Conservation (phyloP, 2,113 vertebrate genomes). For the Elgaria multicarinata region DNA sequence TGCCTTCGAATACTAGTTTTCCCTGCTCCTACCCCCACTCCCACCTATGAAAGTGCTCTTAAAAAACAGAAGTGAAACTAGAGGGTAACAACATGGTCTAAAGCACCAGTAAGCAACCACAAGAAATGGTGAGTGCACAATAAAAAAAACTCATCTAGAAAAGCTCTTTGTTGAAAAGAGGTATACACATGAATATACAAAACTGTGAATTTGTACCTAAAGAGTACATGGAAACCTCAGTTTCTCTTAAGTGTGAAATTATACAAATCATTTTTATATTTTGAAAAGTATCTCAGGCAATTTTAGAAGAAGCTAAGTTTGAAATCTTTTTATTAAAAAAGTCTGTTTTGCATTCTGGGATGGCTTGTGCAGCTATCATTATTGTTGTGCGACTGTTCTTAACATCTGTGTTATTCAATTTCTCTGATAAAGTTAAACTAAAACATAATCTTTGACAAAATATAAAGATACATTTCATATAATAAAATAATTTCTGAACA, state of each 20-base stretch:
- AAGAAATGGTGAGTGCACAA: too few species aligned
- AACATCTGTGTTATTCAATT: not conserved
- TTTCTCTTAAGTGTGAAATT: not conserved
- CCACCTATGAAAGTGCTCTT: too few species aligned
- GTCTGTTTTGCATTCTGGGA: not conserved
- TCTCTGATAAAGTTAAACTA: constrained; percentile 47
- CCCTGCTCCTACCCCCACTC: too few species aligned
- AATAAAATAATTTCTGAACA: not conserved
- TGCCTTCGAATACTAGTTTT: too few species aligned
- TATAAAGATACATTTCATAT: constrained; percentile 10
- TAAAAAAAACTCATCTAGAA: too few species aligned
- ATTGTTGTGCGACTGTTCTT: constrained; percentile 39
- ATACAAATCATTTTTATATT: too few species aligned
- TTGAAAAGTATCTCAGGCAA: not conserved
- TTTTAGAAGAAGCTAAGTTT: not conserved
- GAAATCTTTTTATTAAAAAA: not conserved
- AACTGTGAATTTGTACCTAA: not conserved
- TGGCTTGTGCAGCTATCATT: not conserved
- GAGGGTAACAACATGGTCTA: too few species aligned
- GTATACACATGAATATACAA: not conserved
- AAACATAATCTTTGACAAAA: constrained; percentile 1
- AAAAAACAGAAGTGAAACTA: too few species aligned
- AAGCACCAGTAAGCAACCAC: too few species aligned
- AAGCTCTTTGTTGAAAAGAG: not conserved
- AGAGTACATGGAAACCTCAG: not conserved